Evolutionary conservation across 2,888 invertebrate genomes (phyloP), one percentile per base, ranked within the genome.

Genomic region (Bursaphelenchus okinawaensis): DNA sequence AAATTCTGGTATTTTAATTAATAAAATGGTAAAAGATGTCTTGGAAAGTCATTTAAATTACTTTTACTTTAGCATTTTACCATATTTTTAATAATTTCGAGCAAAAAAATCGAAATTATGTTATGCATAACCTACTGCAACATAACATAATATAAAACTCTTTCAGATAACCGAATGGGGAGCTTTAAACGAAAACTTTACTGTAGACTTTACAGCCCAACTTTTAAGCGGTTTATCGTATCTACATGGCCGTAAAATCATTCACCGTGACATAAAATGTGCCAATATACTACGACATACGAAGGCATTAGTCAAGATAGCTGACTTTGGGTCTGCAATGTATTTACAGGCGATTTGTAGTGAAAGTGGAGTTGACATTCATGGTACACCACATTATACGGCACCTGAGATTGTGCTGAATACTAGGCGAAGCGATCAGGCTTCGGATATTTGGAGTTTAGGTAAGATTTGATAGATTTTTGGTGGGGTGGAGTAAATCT

Each of bases 271-370:
- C 54, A 67, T 68, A 65, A 68, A 77, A 84, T 84, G 84, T 70
- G 85, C 85, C 28, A 85, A 86, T 74, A 83, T 86, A 26, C 75
- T 85, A 51, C 79, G 84, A 31, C 85, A 86, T 68, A 77, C 79
- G 20, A 70, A 76, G 29, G 85, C 85, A 7, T 85, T 84, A 72
- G 83, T 85, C 9, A 86, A 86, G 70, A 80, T 86, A 50, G 84
- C 83, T 12, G 86, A 86, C 71, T 86, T 86, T 75, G 86, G 86
- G 20, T 84, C 85, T 0, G 84, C 84, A 29, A 84, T 84, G 68
- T 78, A 84, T 20, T 76, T 86, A 50, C 84, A 84, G 70, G 83
- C 83, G 7, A 84, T 81, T 26, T 74, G 74, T 58, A 69, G 62
- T 40, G 71, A 77, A 50, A 69, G 70, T 26, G 74, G 73, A 23